phyloP scores from a whole-genome alignment of 1,140 invertebrate genomes.

The Zaprionus vittiger region DNA sequence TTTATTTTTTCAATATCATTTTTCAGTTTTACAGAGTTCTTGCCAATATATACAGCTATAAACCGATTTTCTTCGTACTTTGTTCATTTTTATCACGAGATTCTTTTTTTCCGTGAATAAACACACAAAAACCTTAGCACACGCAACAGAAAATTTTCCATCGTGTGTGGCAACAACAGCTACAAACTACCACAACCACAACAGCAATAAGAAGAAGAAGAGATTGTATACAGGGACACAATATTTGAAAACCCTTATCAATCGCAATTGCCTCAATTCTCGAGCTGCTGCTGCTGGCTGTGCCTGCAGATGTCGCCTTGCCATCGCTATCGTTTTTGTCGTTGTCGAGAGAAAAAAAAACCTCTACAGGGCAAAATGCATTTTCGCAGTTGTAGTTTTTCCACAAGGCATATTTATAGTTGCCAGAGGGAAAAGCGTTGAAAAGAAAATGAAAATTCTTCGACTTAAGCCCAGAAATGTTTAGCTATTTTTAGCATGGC shows the following conservation, averaged over 20 bases:
- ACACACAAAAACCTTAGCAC: constrained; percentile 12
- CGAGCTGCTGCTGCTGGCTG: not conserved
- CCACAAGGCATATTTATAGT: constrained; percentile 8
- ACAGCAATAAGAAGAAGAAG: constrained; percentile 13
- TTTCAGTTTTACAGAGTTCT: not conserved
- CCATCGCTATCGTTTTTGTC: not conserved
- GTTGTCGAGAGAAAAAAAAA: not conserved
- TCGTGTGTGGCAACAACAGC: constrained; percentile 42
- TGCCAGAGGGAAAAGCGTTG: constrained; percentile 13
- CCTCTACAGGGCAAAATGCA: constrained; percentile 23
- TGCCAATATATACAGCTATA: not conserved
- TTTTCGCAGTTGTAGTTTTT: constrained; percentile 32
- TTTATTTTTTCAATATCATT: not conserved
- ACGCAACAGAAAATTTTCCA: constrained; percentile 13
- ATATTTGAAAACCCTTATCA: constrained; percentile 59
- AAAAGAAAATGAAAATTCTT: constrained; percentile 25
- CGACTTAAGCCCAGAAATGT: constrained; percentile 24
- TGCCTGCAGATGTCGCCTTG: constrained; percentile 38
- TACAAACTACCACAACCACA: constrained; percentile 16
- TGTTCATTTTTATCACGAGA: constrained; percentile 8
- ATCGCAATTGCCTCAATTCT: constrained; percentile 42
- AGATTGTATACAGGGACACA: constrained; percentile 17
- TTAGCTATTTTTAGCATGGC: constrained; percentile 18
- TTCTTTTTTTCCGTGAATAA: constrained; percentile 16
- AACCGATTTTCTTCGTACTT: not conserved